A percentile compares a stretch with the other conserved stretches of the same genome.
phyloP scores from a whole-genome alignment of 2,888 invertebrate species.

The Saturnia pavonia region DNA sequence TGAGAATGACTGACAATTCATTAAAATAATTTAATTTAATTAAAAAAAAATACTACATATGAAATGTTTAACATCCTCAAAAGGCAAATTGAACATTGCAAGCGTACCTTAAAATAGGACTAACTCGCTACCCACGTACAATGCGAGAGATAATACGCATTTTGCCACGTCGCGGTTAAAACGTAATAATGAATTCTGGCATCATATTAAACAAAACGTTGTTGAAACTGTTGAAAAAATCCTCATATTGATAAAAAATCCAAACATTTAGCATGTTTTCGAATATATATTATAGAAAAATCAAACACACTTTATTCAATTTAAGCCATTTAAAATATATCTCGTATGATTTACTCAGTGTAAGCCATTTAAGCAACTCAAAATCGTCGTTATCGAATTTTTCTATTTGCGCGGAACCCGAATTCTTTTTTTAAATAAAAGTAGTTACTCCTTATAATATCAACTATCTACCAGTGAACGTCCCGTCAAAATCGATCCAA shows the following conservation, averaged over 20 bases:
- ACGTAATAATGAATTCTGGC: constrained; percentile 12
- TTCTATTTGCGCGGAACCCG: too few relatives aligned
- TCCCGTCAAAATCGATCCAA: too few relatives aligned
- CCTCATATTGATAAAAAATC: background rate
- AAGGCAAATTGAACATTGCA: constrained; percentile 19
- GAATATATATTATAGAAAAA: background rate
- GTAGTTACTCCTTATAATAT: too few relatives aligned
- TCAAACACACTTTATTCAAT: too few relatives aligned
- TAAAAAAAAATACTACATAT: background rate
- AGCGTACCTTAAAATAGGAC: constrained; percentile 24
- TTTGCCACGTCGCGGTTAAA: constrained; percentile 19
- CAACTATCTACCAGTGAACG: too few relatives aligned
- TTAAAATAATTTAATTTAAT: background rate
- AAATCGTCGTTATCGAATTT: too few relatives aligned
- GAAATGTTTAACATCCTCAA: constrained; percentile 21
- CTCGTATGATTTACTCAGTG: too few relatives aligned
- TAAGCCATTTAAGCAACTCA: too few relatives aligned
- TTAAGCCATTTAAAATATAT: too few relatives aligned
- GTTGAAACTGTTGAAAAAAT: background rate
- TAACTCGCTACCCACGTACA: constrained; percentile 23
- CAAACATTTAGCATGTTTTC: background rate
- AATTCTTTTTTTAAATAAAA: too few relatives aligned
- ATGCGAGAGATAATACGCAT: constrained; percentile 22
- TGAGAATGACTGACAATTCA: background rate
- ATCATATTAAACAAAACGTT: background rate